Evolutionary conservation across 2,113 vertebrate species (phyloP).

Genomic region (Psittacula cyanocephala): DNA sequence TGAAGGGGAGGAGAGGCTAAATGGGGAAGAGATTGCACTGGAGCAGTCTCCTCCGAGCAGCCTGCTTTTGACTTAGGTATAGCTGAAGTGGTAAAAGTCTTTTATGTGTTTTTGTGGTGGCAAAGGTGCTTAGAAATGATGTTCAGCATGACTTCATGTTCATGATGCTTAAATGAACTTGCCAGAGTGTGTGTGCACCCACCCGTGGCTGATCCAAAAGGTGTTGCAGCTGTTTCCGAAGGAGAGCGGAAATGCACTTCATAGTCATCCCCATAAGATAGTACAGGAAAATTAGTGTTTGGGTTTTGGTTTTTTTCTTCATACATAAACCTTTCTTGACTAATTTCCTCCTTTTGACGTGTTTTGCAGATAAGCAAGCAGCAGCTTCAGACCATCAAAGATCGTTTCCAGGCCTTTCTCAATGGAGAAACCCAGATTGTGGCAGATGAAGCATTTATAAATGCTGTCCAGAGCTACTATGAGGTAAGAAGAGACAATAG

Average conservation of each 20-base stretch:
- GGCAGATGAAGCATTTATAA: constrained; percentile 98
- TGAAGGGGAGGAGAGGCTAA: neutral
- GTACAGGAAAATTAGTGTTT: neutral
- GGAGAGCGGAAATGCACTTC: neutral
- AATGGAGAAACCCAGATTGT: constrained; percentile 97
- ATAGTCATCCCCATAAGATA: neutral
- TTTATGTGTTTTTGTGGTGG: neutral
- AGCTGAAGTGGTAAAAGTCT: neutral
- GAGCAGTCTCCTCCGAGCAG: neutral
- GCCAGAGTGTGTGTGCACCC: neutral
- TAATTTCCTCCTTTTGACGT: constrained; percentile 1
- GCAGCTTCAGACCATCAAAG: constrained; percentile 95
- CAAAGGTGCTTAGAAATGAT: neutral
- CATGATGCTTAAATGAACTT: neutral
- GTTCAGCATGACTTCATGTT: neutral
- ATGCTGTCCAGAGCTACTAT: constrained; percentile 98
- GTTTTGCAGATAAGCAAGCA: constrained; percentile 92
- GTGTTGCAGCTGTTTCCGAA: neutral
- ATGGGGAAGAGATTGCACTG: neutral
- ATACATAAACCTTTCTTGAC: neutral
- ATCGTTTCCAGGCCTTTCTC: constrained; percentile 95
- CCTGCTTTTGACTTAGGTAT: neutral
- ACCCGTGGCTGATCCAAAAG: fast-evolving
- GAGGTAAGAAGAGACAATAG: constrained; percentile 78
- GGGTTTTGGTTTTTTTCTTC: fast-evolving